A percentile compares a stretch with the other conserved stretches of the same genome.
Conservation (phyloP, 1,140 invertebrate species). For the Pseudobourletiella spinata region DNA sequence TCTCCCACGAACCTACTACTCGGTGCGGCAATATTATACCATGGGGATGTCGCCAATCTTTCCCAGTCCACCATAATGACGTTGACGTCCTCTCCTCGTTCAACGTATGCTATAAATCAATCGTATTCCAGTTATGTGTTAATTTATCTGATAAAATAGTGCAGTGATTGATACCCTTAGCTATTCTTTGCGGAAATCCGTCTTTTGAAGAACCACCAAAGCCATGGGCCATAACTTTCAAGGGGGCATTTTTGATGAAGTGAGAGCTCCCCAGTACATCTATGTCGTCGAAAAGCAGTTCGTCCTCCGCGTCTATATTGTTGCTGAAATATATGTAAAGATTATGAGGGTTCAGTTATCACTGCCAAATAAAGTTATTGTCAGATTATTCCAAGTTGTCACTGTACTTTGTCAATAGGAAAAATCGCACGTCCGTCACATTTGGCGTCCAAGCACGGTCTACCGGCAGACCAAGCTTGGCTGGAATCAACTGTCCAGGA, state of each 20-base stretch:
- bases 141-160: neutral
- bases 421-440: neutral
- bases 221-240: conserved; percentile 23
- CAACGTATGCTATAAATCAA: conserved; percentile 3
- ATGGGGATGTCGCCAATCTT: conserved; percentile 5
- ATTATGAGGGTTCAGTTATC: neutral
- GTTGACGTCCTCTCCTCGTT: neutral
- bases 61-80: conserved; percentile 11
- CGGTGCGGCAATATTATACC: conserved; percentile 14
- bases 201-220: conserved; percentile 9
- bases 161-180: conserved; percentile 5
- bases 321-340: neutral
- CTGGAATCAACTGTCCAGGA: neutral
- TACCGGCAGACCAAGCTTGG: neutral
- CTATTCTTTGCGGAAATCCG: conserved; percentile 10
- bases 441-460: neutral
- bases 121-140: neutral
- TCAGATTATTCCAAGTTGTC: too few relatives aligned
- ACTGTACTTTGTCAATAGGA: neutral
- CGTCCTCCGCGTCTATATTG: neutral
- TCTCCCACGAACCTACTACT: neutral
- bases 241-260: conserved; percentile 1
- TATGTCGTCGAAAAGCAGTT: neutral
- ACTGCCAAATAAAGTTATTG: neutral
- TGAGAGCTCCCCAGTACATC: neutral